Conservation (phyloP, 2,113 vertebrate species). For the Platysteira castanea region DNA sequence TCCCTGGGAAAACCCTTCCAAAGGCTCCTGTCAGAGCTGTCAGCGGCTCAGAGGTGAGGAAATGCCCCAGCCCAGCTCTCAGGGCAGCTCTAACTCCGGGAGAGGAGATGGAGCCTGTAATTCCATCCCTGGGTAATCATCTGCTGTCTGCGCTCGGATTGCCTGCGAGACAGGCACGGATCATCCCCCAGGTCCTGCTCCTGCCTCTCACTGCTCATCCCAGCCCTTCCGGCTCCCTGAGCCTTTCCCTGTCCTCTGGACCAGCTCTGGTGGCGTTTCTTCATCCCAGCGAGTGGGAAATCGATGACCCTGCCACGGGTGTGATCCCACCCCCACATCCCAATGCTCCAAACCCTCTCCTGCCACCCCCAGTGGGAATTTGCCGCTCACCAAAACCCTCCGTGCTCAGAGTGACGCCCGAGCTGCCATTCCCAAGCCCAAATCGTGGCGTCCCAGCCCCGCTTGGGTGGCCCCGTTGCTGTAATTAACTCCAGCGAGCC, state of each 20-base stretch:
- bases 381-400: not conserved
- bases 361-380: not conserved
- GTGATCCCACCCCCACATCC: not conserved
- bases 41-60: not conserved
- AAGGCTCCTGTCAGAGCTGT: not conserved
- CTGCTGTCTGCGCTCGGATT: not conserved
- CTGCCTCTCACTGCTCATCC: not conserved
- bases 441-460: fast-evolving
- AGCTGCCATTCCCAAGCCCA: not conserved
- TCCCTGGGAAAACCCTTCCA: not conserved
- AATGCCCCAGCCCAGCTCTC: not conserved
- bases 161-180: not conserved
- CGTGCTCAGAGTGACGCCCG: fast-evolving
- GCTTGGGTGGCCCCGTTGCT: fast-evolving
- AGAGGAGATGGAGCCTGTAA: not conserved
- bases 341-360: not conserved
- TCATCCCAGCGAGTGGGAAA: not conserved
- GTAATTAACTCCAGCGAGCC: not conserved
- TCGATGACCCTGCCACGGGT: fast-evolving
- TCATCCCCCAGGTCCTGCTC: not conserved
- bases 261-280: not conserved
- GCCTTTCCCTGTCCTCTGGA: not conserved
- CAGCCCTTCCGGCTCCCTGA: not conserved
- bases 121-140: not conserved
- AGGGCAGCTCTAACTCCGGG: not conserved